Percentiles rank a stretch among this genome's conserved stretches.
phyloP scores from a whole-genome alignment of 2,113 vertebrate genomes.

The Hippocampus barbouri region DNA sequence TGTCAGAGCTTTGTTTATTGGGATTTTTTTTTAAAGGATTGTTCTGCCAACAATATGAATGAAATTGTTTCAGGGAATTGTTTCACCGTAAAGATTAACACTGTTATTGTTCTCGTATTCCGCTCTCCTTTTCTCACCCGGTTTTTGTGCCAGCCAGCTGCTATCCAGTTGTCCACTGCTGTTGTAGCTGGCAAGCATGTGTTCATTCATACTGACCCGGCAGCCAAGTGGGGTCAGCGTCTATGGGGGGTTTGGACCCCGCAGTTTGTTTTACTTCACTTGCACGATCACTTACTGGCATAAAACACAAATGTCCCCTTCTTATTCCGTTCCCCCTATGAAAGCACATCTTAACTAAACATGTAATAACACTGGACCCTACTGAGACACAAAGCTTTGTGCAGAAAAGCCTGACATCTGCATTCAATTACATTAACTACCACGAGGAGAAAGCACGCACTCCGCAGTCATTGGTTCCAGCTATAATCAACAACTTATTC shows the following conservation, averaged over 20 bases:
- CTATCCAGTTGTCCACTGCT: slow-evolving; percentile 59
- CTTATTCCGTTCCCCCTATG: slow-evolving; percentile 45
- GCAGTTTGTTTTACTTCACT: slow-evolving; percentile 36
- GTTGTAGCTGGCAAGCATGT: slow-evolving; percentile 46
- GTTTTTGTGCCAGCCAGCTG: slow-evolving; percentile 56
- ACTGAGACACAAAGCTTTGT: slow-evolving; percentile 60
- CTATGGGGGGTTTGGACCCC: slow-evolving; percentile 10
- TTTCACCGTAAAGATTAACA: slow-evolving; percentile 6
- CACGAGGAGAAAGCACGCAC: slow-evolving; percentile 48
- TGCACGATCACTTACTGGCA: slow-evolving; percentile 14
- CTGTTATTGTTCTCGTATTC: slow-evolving; percentile 31
- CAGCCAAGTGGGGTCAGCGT: slow-evolving; percentile 29
- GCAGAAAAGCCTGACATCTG: slow-evolving; percentile 62
- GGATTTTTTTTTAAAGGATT: neutral
- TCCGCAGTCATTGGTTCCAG: slow-evolving; percentile 56
- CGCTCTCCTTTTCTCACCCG: slow-evolving; percentile 23
- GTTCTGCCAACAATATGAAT: slow-evolving; percentile 15
- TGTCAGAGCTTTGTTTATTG: no score
- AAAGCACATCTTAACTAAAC: slow-evolving; percentile 57
- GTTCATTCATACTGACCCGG: slow-evolving; percentile 50
- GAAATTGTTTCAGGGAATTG: slow-evolving; percentile 22
- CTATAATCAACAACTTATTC: slow-evolving; percentile 67
- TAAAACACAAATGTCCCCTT: slow-evolving; percentile 56
- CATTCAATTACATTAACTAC: slow-evolving; percentile 68
- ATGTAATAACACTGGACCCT: slow-evolving; percentile 46